Percentiles rank a stretch among this genome's conserved stretches.
phyloP scores from a whole-genome alignment of 2,797 vertebrate genomes.

The Varecia variegata region DNA sequence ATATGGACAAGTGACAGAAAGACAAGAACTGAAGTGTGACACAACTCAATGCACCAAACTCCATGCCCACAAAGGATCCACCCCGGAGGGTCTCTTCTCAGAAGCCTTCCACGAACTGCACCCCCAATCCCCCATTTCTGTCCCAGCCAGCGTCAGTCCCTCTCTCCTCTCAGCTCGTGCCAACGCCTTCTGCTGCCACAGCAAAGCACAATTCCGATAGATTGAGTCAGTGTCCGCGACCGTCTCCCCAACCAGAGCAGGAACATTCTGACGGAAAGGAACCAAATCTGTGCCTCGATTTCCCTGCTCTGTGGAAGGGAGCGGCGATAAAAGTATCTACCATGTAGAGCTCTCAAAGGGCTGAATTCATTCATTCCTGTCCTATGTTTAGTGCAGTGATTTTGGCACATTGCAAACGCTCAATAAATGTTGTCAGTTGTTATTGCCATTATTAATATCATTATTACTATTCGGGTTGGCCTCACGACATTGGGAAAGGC shows the following conservation, averaged over 20 bases:
- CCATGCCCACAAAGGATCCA: background rate
- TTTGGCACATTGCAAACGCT: background rate
- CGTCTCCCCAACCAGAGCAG: background rate
- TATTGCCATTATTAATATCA: background rate
- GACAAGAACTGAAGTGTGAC: background rate
- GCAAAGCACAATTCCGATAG: background rate
- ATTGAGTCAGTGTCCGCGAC: rapidly evolving
- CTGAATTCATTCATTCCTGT: background rate
- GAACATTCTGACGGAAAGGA: background rate
- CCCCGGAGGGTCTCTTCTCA: background rate
- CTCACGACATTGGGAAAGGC: background rate
- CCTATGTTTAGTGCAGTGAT: background rate
- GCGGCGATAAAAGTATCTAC: background rate
- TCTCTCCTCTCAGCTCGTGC: background rate
- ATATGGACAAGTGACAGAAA: background rate
- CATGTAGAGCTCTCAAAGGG: background rate
- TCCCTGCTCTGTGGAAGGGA: background rate
- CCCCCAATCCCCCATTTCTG: background rate
- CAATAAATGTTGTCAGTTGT: rapidly evolving
- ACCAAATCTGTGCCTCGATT: background rate
- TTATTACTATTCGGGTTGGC: background rate
- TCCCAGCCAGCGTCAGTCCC: background rate
- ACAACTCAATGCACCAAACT: rapidly evolving
- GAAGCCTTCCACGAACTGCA: too few species aligned
- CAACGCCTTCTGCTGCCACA: rapidly evolving